Conservation (phyloP, 2,797 vertebrate genomes). For the Threskiornis aethiopicus region DNA sequence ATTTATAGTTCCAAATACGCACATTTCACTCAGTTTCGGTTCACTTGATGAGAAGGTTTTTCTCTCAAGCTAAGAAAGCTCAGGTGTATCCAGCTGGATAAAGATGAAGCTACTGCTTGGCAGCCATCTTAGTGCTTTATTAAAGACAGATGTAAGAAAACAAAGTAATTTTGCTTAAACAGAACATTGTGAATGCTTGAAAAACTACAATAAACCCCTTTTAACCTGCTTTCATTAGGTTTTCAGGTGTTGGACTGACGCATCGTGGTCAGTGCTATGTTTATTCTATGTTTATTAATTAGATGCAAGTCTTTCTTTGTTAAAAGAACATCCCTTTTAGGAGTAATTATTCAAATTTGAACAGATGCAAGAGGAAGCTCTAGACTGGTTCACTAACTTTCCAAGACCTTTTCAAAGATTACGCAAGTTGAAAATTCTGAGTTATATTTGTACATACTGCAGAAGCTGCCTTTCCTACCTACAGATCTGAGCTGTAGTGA, state of each 20-base stretch:
- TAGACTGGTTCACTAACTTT: constrained; percentile 6
- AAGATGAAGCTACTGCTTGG: constrained; percentile 16
- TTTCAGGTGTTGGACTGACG: background rate
- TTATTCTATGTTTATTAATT: background rate
- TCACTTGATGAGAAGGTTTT: background rate
- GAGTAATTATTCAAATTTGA: background rate
- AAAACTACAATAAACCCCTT: background rate
- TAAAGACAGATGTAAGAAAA: background rate
- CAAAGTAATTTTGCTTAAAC: background rate
- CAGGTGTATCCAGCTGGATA: constrained; percentile 28
- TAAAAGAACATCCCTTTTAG: background rate
- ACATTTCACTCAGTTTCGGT: background rate
- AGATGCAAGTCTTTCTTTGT: background rate
- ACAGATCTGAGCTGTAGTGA: background rate
- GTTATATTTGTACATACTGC: background rate
- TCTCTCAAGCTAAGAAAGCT: background rate
- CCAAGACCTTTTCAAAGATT: background rate
- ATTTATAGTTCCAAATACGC: background rate
- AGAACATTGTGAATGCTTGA: background rate
- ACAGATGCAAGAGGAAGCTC: constrained; percentile 2
- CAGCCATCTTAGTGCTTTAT: background rate
- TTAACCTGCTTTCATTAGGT: background rate
- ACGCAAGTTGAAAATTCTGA: background rate
- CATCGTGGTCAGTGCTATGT: background rate
- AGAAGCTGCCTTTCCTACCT: background rate